Base-by-base conservation (phyloP, 2,888 invertebrate species). In the Pseudoips prasinana region DNA sequence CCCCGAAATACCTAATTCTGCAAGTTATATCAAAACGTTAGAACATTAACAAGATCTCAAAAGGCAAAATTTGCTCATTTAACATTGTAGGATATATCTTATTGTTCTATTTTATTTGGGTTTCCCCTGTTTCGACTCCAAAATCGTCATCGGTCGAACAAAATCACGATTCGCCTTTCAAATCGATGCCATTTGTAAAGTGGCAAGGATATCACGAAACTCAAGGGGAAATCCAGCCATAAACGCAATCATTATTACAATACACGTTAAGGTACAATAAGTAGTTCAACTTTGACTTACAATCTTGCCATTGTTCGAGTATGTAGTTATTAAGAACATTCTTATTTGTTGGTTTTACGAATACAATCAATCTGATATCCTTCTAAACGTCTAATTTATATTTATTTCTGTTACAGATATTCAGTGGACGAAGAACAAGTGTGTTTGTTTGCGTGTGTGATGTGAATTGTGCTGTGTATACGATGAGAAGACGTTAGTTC, bases 81-180 rank as follows among this genome's bases (percentile, higher is more conserved):
- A n/a, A n/a, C n/a, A n/a, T n/a, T n/a, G n/a, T n/a, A n/a, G n/a
- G n/a, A n/a, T n/a, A n/a, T n/a, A n/a, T n/a, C n/a, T n/a, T n/a
- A n/a, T n/a, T n/a, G n/a, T n/a, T 14, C 2, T 14, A 14, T 14
- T 14, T 14, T 5, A 14, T 14, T 14, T 5, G 14, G 14, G 14
- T 14, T 14, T 14, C 14, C 14, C 73, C 83, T 80, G 58, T 62
- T 71, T 69, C 53, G 65, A 56, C 58, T 60, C 73, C 70, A 66
- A 81, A 83, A 70, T 50, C 49, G 60, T 68, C 63, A 59, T 29
- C 57, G 55, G 56, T 58, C 59, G 64, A 71, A 73, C 64, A 64
- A 55, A 64, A 77, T 82, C 86, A 85, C 85, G 86, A 86, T 67
- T 82, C 69, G 69, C 86, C 83, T 85, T 86, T 86, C 81, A 76